Evolutionary conservation across 2,888 invertebrate genomes (phyloP), one percentile per base, ranked within the genome.

Genomic region (Gymnosoma rotundatum): DNA sequence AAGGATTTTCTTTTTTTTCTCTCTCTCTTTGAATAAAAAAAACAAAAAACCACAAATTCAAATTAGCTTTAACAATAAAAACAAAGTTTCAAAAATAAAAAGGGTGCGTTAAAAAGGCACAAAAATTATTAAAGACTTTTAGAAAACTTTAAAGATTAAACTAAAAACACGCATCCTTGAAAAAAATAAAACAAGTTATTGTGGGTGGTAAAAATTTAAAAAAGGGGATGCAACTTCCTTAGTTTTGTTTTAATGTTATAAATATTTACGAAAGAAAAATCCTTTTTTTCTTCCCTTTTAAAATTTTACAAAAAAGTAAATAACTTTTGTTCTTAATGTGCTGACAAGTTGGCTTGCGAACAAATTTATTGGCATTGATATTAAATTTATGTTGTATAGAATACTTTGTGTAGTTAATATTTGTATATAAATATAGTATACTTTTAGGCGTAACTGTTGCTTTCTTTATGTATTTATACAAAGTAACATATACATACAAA

Each of bases 401-500:
- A 60, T 18, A 56, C 54, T 58, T 45, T 64, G 14, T 18, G 32
- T 73, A 50, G 21, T 32, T 52, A 42, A 48, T 75, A n/a, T 21
- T 12, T 75, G 52, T 67, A 36, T 61, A 52, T 32, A 60, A 66
- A 54, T 1, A 42, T 18, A 45, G 72, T 69, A 80, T 76, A 83
- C 56, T 61, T 80, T 83, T 83, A 83, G 83, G 83, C 83, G 72
- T 80, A 83, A 83, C 83, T 83, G 79, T 83, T 83, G 79, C 83
- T 80, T 83, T 79, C 8, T 20, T 52, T 52, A 18, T 20, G 8
- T 54, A 60, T 25, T 45, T 50, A 72, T 14, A 6, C 0, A 16
- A 36, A 50, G 9, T 20, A 50, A 36, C 18, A 32, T 9, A 21
- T 42, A 52, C 14, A 18, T 3, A 56, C 36, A 69, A 42, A 58